Evolutionary conservation across 35 echinoderm and acorn worm genomes (phyloP).

Genomic region (Ophioderma brevispina): DNA sequence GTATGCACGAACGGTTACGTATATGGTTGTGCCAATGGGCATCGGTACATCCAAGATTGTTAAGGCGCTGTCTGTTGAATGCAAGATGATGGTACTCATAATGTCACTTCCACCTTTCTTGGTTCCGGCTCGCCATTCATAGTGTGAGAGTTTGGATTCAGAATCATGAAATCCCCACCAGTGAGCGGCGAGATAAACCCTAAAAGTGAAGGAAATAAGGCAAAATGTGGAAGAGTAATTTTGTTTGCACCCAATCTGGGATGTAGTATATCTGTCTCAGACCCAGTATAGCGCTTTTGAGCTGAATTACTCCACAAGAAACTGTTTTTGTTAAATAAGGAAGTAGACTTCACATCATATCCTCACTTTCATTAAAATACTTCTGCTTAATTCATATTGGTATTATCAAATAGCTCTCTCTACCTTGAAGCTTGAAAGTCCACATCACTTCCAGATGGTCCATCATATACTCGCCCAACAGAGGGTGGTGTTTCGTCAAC

Average conservation of each 20-base stretch:
- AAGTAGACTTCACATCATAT: no score
- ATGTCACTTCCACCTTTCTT: slow-evolving; percentile 33
- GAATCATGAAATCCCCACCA: slow-evolving; percentile 60
- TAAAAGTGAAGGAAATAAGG: no score
- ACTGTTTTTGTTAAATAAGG: no score
- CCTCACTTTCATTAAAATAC: no score
- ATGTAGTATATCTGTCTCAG: no score
- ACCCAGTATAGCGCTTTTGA: no score
- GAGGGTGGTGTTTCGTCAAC: slow-evolving; percentile 43
- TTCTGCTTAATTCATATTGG: no score
- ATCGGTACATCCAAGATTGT: not conserved
- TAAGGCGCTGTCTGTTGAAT: not conserved
- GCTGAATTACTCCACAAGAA: no score
- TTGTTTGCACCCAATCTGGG: no score
- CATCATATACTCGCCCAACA: slow-evolving; percentile 49
- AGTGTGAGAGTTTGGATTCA: slow-evolving; percentile 50
- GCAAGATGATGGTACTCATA: not conserved
- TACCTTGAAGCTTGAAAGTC: slow-evolving; percentile 50
- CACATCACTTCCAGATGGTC: slow-evolving; percentile 13
- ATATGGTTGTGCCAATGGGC: not conserved
- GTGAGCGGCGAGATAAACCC: not conserved
- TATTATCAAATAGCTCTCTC: no score
- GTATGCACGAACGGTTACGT: slow-evolving; percentile 33
- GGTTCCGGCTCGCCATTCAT: slow-evolving; percentile 63
- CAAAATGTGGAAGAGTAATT: no score